Percentiles rank a stretch among this genome's conserved stretches.
Conservation (phyloP, 2,113 vertebrate species). For the Corvus moneduloides region DNA sequence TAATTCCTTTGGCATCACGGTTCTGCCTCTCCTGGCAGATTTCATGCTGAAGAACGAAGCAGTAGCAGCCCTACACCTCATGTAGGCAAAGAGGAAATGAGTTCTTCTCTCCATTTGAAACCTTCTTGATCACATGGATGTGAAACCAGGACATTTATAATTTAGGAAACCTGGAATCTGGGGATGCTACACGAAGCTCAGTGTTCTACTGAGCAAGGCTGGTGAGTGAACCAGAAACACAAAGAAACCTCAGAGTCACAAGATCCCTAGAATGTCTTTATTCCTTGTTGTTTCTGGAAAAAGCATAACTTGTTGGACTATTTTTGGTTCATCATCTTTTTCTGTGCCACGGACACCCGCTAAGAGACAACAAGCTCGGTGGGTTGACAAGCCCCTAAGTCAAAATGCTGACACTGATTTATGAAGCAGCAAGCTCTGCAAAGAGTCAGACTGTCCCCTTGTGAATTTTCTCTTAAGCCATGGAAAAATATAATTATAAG, state of each 20-base stretch:
- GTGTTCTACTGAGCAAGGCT: background rate
- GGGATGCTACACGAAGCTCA: background rate
- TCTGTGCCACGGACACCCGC: background rate
- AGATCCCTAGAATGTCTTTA: background rate
- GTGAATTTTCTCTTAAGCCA: conserved; percentile 26
- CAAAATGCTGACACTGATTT: conserved; percentile 17
- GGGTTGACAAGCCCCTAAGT: background rate
- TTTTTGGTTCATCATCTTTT: background rate
- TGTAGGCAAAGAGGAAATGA: accelerated
- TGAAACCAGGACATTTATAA: background rate
- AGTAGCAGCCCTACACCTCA: background rate
- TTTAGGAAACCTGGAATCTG: background rate
- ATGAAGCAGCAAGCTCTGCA: conserved; percentile 10
- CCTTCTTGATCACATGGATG: background rate
- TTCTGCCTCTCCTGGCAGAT: background rate
- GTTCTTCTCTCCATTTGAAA: background rate
- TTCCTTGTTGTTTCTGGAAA: background rate
- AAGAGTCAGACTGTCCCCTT: background rate
- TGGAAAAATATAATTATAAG: conserved; percentile 40
- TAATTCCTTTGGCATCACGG: background rate
- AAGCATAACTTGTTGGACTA: background rate
- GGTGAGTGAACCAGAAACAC: background rate
- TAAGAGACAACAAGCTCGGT: background rate
- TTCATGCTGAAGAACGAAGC: background rate
- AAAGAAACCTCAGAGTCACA: background rate